Base-by-base conservation (phyloP, 1,140 invertebrate genomes). In the Hesperophylax magnus region DNA sequence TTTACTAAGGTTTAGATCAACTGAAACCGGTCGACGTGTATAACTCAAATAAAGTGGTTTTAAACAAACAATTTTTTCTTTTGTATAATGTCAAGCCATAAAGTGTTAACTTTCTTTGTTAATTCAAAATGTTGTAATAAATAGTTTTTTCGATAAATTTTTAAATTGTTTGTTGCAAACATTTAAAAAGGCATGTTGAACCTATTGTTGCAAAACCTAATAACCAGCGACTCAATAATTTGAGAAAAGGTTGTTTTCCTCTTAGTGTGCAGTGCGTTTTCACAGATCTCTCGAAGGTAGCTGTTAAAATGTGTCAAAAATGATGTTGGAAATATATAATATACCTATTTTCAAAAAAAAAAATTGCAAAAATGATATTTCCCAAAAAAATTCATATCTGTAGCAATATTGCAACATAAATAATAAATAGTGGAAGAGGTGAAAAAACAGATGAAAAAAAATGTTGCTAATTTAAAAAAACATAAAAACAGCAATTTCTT, bases 211-310 rank as follows among this genome's bases (percentile, higher is more conserved):
- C 11, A 15, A 31, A 14, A 31, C 63, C 27, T n/a, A 34, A 34
- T 15, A 27, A 67, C 56, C 56, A 31, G 27, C 20, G 27, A 31
- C 63, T 58, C 56, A 58, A 39, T 27, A 67, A 61, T 61, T 61
- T 61, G 18, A 61, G 18, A 27, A 31, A 31, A 34, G 31, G 31
- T 27, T 67, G 9, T 67, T 67, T 18, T 67, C 20, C 63, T 34
- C 63, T n/a, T 77, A 79, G 60, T 80, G 63, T 81, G 79, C 75
- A 83, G 79, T 83, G 82, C 82, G 80, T 78, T 71, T 72, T 81
- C 82, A 79, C 82, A 83, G 82, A 83, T 83, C 82, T 83, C 82
- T 83, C 82, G 82, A 83, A 81, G 82, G 82, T n/a, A 78, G 39
- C 61, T 78, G 76, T 67, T 27, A 67, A 78, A 27, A 63, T 77